Evolutionary conservation across 2,113 vertebrate species (phyloP).

Genomic region (Ciconia stormi): DNA sequence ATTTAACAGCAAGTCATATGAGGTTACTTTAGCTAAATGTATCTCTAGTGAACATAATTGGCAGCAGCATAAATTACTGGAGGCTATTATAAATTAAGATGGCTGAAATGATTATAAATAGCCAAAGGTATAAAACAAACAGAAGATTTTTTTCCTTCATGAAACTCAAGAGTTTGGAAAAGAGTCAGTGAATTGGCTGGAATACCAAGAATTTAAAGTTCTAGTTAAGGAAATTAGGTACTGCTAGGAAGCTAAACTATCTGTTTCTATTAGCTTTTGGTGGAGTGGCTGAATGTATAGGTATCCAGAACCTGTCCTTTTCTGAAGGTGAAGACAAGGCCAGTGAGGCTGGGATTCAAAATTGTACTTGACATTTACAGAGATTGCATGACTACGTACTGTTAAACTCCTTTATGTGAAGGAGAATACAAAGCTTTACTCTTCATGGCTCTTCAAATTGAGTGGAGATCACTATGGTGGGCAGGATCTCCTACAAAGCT

Average conservation of each 20-base stretch:
- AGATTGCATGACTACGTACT: background rate
- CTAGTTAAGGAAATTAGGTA: background rate
- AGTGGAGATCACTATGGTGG: background rate
- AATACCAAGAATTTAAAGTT: background rate
- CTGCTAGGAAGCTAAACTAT: background rate
- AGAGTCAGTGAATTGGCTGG: background rate
- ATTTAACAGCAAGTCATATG: background rate
- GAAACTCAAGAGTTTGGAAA: background rate
- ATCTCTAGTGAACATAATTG: conserved; percentile 2
- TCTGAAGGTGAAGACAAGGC: background rate
- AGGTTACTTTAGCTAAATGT: conserved; percentile 3
- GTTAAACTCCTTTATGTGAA: background rate
- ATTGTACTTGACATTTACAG: background rate
- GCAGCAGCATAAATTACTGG: background rate
- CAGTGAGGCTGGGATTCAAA: background rate
- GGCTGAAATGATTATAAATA: conserved; percentile 11
- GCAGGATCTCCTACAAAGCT: background rate
- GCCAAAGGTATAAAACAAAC: background rate
- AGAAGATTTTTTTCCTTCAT: background rate
- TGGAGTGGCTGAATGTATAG: background rate
- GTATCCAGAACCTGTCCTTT: background rate
- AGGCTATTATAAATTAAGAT: conserved; percentile 6
- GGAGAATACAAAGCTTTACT: background rate
- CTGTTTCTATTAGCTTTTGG: background rate
- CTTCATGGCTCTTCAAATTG: background rate